These are phyloP conservation scores for Nannobrachium achirus DNA, from an alignment of 2,113 vertebrate genomes.

Conservation along the genomic window DNA sequence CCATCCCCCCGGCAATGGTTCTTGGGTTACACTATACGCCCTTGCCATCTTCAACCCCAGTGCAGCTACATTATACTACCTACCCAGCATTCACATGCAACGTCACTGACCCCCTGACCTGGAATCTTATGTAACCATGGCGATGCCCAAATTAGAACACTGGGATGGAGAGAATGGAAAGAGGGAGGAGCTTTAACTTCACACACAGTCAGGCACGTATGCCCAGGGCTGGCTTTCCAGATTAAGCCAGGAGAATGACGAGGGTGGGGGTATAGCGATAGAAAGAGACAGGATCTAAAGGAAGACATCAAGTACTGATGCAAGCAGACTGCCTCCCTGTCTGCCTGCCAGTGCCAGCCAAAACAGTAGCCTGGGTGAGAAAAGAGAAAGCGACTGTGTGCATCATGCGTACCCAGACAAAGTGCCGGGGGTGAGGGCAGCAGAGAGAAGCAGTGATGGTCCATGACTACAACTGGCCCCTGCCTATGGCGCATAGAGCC, in stretches of 20 bases:
- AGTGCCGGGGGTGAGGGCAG: slow-evolving; percentile 16
- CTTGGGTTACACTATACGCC: slow-evolving; percentile 30
- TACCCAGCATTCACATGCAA: slow-evolving; percentile 49
- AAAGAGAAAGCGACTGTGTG: neutral
- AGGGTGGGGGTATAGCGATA: no score
- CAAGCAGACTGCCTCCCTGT: no score
- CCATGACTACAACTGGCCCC: neutral
- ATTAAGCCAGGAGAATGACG: slow-evolving; percentile 58
- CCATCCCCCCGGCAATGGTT: slow-evolving; percentile 26
- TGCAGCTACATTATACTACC: slow-evolving; percentile 48
- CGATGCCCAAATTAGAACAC: slow-evolving; percentile 74
- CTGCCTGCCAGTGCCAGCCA: no score
- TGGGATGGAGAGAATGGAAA: slow-evolving; percentile 52
- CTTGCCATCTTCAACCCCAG: slow-evolving; percentile 12
- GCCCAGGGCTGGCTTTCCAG: slow-evolving; percentile 61
- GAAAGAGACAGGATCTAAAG: neutral
- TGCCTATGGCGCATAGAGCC: slow-evolving; percentile 54
- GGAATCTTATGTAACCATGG: slow-evolving; percentile 75
- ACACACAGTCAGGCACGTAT: slow-evolving; percentile 41
- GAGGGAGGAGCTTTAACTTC: slow-evolving; percentile 58
- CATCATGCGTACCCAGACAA: slow-evolving; percentile 33
- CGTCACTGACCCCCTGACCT: slow-evolving; percentile 75
- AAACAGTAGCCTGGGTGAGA: neutral
- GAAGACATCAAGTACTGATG: slow-evolving; percentile 12
- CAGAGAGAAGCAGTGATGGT: slow-evolving; percentile 22